Conservation (phyloP, 1,140 invertebrate genomes). For the Aphis gossypii region DNA sequence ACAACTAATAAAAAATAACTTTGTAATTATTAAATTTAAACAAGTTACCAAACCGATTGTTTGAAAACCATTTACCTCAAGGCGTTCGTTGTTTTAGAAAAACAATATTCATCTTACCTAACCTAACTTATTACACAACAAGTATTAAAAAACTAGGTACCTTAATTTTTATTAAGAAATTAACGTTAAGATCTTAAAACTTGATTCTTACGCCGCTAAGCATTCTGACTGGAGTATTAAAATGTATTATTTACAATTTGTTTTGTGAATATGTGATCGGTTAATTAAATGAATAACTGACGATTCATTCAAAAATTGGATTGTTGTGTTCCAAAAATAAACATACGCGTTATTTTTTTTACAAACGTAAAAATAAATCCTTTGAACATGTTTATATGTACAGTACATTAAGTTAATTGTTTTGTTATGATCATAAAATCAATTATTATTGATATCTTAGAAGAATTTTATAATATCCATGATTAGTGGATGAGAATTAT, state of each 20-base stretch:
- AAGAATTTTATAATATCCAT: background rate
- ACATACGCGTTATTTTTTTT: background rate
- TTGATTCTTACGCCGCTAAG: background rate
- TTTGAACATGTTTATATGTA: background rate
- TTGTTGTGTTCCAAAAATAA: background rate
- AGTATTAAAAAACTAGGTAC: background rate
- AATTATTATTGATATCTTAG: background rate
- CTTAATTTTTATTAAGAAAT: background rate
- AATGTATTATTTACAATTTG: no score
- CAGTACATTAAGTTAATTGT: background rate
- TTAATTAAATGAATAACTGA: background rate
- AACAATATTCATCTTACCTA: background rate
- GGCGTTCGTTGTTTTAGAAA: background rate
- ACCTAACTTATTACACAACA: background rate
- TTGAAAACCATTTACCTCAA: background rate
- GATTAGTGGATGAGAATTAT: background rate
- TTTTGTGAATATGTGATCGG: no score
- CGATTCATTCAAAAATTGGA: background rate
- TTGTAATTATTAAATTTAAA: background rate
- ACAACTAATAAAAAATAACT: background rate
- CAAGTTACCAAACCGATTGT: background rate
- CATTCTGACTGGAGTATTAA: background rate
- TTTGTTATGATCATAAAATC: background rate
- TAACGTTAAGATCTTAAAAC: background rate
- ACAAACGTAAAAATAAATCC: background rate